Conservation (phyloP, 2,797 vertebrate genomes). For the Danio kyathit region DNA sequence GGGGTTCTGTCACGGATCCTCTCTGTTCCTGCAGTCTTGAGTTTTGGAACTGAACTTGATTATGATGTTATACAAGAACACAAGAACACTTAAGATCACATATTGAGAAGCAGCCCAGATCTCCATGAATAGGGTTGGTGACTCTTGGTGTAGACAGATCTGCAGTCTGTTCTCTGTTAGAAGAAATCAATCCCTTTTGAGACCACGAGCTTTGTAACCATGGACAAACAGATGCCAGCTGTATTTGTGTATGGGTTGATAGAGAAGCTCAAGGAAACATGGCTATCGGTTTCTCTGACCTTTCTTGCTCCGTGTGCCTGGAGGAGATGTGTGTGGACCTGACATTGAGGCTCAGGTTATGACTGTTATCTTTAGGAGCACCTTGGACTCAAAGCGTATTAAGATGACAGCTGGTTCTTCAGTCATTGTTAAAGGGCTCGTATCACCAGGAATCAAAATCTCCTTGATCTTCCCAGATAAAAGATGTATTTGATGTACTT, state of each 20-base stretch:
- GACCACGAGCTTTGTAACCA: too few species aligned
- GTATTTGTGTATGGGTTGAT: neutral
- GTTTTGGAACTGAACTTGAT: too few species aligned
- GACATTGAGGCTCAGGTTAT: slow-evolving; percentile 1
- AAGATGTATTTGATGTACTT: neutral
- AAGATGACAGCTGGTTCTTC: slow-evolving; percentile 27
- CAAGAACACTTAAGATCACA: too few species aligned
- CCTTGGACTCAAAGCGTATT: slow-evolving; percentile 15
- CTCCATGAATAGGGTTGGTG: too few species aligned
- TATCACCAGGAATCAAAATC: slow-evolving; percentile 8
- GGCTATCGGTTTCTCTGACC: slow-evolving; percentile 17
- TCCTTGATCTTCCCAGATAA: slow-evolving; percentile 16
- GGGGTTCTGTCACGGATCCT: too few species aligned
- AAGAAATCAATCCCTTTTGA: too few species aligned
- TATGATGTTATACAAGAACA: too few species aligned
- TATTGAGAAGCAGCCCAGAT: too few species aligned
- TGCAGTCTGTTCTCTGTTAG: too few species aligned
- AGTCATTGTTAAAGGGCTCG: slow-evolving; percentile 19
- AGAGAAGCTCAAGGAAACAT: slow-evolving; percentile 15
- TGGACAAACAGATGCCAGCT: neutral
- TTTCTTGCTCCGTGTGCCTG: slow-evolving; percentile 14
- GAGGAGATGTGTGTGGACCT: slow-evolving; percentile 20
- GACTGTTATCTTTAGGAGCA: slow-evolving; percentile 5
- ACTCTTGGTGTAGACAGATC: too few species aligned
- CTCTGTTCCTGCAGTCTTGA: too few species aligned